Evolutionary conservation across 2,888 invertebrate genomes (phyloP).

Genomic region (Machimus atricapillus): DNA sequence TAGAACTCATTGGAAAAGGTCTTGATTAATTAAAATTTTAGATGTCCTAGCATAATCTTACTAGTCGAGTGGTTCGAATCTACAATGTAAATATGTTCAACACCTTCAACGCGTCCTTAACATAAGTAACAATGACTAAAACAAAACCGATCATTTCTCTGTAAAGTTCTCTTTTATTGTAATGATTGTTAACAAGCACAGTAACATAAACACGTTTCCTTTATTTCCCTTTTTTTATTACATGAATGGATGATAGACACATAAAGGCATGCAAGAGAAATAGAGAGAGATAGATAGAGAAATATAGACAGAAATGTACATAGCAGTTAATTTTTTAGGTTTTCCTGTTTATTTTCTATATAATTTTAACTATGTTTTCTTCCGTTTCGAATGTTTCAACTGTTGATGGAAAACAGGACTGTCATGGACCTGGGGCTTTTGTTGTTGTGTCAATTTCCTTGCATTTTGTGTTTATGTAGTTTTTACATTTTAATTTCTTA

Average conservation of each 20-base stretch:
- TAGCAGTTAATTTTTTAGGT: background rate
- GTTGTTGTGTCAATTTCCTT: conserved; percentile 19
- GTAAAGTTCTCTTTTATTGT: background rate
- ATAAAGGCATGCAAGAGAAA: conserved; percentile 29
- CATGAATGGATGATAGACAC: conserved; percentile 31
- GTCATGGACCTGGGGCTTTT: background rate
- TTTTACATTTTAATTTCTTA: background rate
- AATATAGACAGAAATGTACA: conserved; percentile 25
- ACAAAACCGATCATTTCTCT: background rate
- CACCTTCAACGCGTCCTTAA: background rate
- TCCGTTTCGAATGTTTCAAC: conserved; percentile 3
- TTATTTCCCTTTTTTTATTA: conserved; percentile 26
- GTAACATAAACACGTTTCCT: conserved; percentile 2
- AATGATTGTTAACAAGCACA: conserved; percentile 23
- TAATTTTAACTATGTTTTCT: conserved; percentile 1
- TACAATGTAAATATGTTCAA: background rate
- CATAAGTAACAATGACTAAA: background rate
- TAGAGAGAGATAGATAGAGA: conserved; percentile 29
- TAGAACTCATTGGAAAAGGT: background rate
- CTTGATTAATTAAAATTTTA: background rate
- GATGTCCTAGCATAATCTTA: background rate
- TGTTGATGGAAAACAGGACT: background rate
- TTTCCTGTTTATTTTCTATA: background rate
- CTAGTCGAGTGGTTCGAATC: background rate
- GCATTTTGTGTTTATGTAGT: background rate